Base-by-base conservation (phyloP, 1,140 invertebrate genomes). In the Drosophila saltans region DNA sequence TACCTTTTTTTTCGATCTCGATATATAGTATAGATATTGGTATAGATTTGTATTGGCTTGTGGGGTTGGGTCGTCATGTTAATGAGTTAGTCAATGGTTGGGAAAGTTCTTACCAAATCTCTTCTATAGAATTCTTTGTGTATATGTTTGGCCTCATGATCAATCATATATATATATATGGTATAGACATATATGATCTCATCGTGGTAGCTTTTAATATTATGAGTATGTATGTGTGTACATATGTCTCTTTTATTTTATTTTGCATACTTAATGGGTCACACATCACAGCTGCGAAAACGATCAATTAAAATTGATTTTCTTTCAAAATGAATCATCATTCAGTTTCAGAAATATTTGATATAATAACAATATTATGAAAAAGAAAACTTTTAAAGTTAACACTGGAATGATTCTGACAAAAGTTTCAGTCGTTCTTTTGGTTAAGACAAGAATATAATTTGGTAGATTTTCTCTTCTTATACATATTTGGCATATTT, bases 41-140 rank as follows among this genome's bases (percentile, higher is more conserved):
- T 39, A 73, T 71, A 16, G 56, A n/a, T 30, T 58, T 36, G 57
- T 33, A 39, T 59, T 24, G 33, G 55, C 26, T 57, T 57, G 75
- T 77, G 69, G 55, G 55, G 55, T 57, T 57, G 55, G 55, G 55
- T 57, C 55, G 72, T 55, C 57, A 70, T 75, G 75, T 78, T 75
- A 78, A 69, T 69, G 68, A 67, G 80, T 75, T 78, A 75, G 75
- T 81, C 62, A 33, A 59, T 59, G 57, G 28, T 59, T 59, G 66
- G 21, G 48, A 40, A 67, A 59, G 57, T 59, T 59, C 39, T 59
- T 59, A 39, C 16, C 30, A 39, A 59, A 59, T 52, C 57, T 39
- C 21, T 39, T 59, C 57, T 39, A 39, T 24, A 16, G 57, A 59
- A 33, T 59, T 59, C 57, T 59, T 59, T 59, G 57, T 59, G 16